Evolutionary conservation across 2,888 invertebrate genomes (phyloP), one percentile per base, ranked within the genome.

Genomic region (Monochamus alternatus): DNA sequence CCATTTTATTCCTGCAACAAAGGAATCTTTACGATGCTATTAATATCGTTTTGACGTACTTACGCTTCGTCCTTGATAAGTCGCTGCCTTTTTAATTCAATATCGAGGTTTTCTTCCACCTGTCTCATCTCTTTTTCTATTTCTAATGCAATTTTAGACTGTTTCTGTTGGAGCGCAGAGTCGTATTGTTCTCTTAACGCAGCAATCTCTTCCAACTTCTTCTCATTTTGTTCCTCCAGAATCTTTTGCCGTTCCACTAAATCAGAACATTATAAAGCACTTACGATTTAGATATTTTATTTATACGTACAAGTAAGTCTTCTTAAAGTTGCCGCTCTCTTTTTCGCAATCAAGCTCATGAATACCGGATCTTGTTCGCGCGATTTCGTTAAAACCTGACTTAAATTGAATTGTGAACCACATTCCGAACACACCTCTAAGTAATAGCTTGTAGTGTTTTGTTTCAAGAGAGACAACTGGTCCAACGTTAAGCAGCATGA

Each of bases 1-100:
- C 90, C 81, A 93, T 90, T 86, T 91, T 91, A 74, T 89, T 89
- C 63, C 93, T 93, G 14, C 7, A 55, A 55, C 3, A 52, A 10
- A 52, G 12, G 9, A 52, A 52, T 9, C 22, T 22, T 22, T 22
- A 22, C 22, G 22, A 22, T 38, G 7, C 38, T 2, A 7, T 38
- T 38, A 38, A 38, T 38, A 38, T 5, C 7, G 7, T 38, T 38
- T 44, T 30, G 22, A 59, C 7, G 5, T 38, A 83, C 87, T 86
- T 87, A 89, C 89, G 88, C 85, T 84, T 89, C 89, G 79, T 87
- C 85, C 71, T 85, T 80, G 30, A 89, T 82, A 62, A 89, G 78
- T 78, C 85, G 84, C 74, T 87, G 85, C 55, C 86, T 80, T 74
- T 86, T 82, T 62, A 83, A 81, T 74, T 88, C 86, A 59, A 87